phyloP scores from a whole-genome alignment of 2,888 invertebrate species.

The Tuta absoluta region DNA sequence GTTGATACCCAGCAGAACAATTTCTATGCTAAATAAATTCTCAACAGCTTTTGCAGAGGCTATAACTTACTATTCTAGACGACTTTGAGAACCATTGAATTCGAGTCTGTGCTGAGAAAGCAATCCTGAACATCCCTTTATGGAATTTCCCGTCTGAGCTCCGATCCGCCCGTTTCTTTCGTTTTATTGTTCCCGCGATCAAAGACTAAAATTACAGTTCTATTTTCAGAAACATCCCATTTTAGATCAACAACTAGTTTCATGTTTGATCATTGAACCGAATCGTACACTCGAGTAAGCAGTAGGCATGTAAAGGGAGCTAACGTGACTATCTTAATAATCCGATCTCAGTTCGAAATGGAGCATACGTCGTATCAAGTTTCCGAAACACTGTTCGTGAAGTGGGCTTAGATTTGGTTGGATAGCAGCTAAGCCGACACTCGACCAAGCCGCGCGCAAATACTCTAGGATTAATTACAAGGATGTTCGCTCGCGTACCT shows the following conservation, averaged over 20 bases:
- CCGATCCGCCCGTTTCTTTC: slow-evolving; percentile 1
- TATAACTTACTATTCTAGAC: slow-evolving; percentile 8
- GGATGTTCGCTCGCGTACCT: slow-evolving; percentile 67
- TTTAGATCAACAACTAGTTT: neutral
- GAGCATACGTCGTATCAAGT: slow-evolving; percentile 5
- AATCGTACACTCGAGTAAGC: slow-evolving; percentile 4
- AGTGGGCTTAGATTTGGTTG: slow-evolving; percentile 50
- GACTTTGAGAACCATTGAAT: slow-evolving; percentile 22
- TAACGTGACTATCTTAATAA: slow-evolving; percentile 16
- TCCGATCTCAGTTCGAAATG: slow-evolving; percentile 21
- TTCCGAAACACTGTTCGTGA: slow-evolving; percentile 41
- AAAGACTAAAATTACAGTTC: slow-evolving; percentile 8
- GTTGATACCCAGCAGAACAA: neutral
- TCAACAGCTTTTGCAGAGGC: neutral
- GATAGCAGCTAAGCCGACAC: slow-evolving; percentile 58
- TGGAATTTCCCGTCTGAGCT: slow-evolving; percentile 11
- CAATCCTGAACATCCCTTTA: slow-evolving; percentile 19
- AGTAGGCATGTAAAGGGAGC: slow-evolving; percentile 13
- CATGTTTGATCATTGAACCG: slow-evolving; percentile 16
- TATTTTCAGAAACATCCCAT: neutral
- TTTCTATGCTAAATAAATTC: neutral
- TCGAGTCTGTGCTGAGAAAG: slow-evolving; percentile 19
- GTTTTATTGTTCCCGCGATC: slow-evolving; percentile 6
- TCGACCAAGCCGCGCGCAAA: slow-evolving; percentile 52
- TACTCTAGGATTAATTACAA: slow-evolving; percentile 67